These are phyloP conservation scores for Lochmaea capreae DNA, from an alignment of 2,888 invertebrate species.

Conservation along the genomic window DNA sequence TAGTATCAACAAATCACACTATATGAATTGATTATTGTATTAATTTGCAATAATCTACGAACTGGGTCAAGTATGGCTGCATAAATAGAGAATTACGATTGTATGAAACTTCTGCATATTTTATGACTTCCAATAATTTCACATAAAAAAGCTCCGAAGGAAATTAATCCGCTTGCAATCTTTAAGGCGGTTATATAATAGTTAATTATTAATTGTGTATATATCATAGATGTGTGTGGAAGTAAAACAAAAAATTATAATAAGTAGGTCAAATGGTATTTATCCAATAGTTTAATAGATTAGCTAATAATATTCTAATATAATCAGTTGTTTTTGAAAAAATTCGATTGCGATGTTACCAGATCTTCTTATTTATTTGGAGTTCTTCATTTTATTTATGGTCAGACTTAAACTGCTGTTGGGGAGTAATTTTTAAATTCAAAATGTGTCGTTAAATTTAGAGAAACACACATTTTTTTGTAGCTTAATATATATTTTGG, in stretches of 20 bases:
- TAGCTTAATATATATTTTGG: no score
- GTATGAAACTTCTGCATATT: background rate
- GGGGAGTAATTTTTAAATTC: no score
- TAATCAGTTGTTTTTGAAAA: no score
- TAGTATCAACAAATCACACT: no score
- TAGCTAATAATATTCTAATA: no score
- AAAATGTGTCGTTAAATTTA: no score
- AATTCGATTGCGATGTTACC: no score
- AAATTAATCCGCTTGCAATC: slow-evolving; percentile 4
- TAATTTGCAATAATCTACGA: background rate
- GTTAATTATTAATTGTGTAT: background rate
- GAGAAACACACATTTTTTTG: no score
- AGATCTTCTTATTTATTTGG: no score
- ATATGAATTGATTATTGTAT: no score
- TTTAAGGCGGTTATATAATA: background rate
- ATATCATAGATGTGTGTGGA: background rate
- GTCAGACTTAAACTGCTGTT: no score
- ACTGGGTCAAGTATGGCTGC: background rate
- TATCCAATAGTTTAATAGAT: background rate
- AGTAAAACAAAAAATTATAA: background rate
- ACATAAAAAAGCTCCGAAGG: background rate
- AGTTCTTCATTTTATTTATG: no score
- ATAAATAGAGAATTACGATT: background rate
- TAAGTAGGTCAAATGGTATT: background rate
- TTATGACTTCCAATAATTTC: background rate